phyloP scores from a whole-genome alignment of 1,140 invertebrate genomes.

The Grapholita molesta region DNA sequence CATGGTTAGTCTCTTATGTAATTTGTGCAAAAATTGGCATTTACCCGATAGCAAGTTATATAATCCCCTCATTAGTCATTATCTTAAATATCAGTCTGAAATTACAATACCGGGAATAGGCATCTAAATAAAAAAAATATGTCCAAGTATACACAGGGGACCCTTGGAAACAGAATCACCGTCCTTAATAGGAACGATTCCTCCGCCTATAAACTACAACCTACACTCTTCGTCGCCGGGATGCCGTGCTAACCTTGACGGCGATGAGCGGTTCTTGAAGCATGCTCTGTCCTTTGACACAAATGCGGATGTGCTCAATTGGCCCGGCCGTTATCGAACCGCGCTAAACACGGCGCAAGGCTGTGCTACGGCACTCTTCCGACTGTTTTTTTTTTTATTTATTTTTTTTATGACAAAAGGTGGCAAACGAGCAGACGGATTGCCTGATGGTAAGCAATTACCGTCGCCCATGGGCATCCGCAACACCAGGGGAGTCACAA shows the following conservation, averaged over 20 bases:
- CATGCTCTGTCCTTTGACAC: constrained; percentile 67
- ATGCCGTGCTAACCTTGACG: constrained; percentile 60
- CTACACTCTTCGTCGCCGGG: constrained; percentile 37
- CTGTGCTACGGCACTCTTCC: constrained; percentile 35
- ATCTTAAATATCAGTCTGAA: no score
- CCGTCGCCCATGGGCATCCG: no score
- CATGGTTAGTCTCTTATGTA: no score
- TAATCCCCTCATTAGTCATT: no score
- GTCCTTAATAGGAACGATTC: neutral
- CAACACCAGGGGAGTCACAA: no score
- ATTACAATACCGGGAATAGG: no score
- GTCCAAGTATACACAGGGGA: neutral
- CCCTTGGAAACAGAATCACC: neutral
- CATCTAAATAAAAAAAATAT: neutral
- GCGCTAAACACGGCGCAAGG: constrained; percentile 70
- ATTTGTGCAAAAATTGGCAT: no score
- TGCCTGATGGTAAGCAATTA: no score
- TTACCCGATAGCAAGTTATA: no score
- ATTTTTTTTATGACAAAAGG: no score
- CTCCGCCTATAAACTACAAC: constrained; percentile 22
- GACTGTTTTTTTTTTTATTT: no score
- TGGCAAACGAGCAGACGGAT: no score
- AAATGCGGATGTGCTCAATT: constrained; percentile 76
- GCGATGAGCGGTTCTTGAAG: constrained; percentile 65
- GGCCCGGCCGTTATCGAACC: constrained; percentile 61